Percentiles rank a stretch among this genome's conserved stretches.
These are phyloP conservation scores for Nyctibius bracteatus DNA, from an alignment of 2,113 vertebrate species.

Conservation along the genomic window DNA sequence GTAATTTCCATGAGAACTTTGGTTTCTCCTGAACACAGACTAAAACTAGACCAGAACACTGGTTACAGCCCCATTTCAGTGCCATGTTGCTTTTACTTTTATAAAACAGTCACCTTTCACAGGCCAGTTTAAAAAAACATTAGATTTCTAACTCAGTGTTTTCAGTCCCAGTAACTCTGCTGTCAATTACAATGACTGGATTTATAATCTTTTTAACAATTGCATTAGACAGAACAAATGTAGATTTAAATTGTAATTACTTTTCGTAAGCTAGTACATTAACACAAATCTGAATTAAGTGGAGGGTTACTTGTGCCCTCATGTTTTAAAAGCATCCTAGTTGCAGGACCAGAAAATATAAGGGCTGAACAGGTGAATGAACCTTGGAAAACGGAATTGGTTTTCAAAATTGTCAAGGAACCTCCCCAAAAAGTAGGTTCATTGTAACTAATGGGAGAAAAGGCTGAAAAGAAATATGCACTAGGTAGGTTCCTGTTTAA, in stretches of 20 bases:
- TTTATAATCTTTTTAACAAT: not conserved
- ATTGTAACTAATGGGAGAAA: not conserved
- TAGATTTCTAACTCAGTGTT: not conserved
- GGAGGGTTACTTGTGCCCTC: accelerated
- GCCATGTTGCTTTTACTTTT: not conserved
- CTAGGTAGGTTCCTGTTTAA: accelerated
- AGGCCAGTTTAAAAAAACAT: not conserved
- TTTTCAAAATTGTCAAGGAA: not conserved
- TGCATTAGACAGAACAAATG: not conserved
- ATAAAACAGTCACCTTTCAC: not conserved
- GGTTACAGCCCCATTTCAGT: not conserved
- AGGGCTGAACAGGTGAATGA: not conserved
- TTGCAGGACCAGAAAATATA: not conserved
- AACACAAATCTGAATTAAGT: not conserved
- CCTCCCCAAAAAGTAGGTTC: accelerated
- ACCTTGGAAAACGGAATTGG: not conserved
- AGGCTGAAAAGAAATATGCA: accelerated
- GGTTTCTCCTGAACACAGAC: not conserved
- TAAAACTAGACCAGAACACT: not conserved
- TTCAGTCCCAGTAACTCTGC: not conserved
- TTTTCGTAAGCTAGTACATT: not conserved
- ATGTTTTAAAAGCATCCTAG: not conserved
- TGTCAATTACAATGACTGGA: not conserved
- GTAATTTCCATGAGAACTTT: not conserved
- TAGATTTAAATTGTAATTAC: not conserved